Evolutionary conservation across 2,797 vertebrate species (phyloP).

Genomic region (Tokudaia muenninki): DNA sequence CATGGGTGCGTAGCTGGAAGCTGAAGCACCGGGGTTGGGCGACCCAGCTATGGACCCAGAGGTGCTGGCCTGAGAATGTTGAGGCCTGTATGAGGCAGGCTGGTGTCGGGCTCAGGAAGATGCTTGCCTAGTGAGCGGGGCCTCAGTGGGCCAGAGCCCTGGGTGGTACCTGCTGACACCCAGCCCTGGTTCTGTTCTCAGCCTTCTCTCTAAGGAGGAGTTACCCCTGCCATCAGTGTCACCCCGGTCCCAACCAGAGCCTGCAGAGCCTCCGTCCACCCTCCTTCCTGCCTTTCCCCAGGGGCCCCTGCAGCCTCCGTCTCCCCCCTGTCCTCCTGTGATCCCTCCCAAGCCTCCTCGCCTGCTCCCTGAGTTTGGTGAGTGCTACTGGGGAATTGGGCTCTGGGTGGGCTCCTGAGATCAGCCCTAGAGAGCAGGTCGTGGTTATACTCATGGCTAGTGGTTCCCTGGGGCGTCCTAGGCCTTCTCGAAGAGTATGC

Average conservation of each 20-base stretch:
- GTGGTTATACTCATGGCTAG: not conserved
- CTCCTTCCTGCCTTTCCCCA: not conserved
- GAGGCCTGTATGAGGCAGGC: not conserved
- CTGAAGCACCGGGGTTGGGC: not conserved
- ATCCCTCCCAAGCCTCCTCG: conserved; percentile 70
- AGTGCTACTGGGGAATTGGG: conserved; percentile 41
- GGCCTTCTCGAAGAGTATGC: not conserved
- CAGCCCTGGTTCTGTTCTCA: conserved; percentile 49
- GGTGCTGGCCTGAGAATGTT: not conserved
- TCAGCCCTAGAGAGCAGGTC: not conserved
- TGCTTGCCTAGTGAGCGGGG: no score
- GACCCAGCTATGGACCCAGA: not conserved
- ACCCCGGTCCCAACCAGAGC: conserved; percentile 11
- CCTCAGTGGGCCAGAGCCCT: not conserved
- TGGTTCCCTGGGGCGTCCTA: not conserved
- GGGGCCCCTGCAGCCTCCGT: not conserved
- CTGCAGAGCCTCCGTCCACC: not conserved
- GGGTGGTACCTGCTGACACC: not conserved
- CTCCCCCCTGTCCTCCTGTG: conserved; percentile 41
- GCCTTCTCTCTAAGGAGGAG: conserved; percentile 74
- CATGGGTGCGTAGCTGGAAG: not conserved
- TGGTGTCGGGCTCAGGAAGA: not conserved
- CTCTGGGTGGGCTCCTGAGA: not conserved
- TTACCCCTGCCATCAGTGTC: not conserved
- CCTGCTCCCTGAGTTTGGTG: conserved; percentile 71